A percentile compares a stretch with the other conserved stretches of the same genome.
phyloP scores from a whole-genome alignment of 2,797 vertebrate species.

The Macrochelys suwanniensis region DNA sequence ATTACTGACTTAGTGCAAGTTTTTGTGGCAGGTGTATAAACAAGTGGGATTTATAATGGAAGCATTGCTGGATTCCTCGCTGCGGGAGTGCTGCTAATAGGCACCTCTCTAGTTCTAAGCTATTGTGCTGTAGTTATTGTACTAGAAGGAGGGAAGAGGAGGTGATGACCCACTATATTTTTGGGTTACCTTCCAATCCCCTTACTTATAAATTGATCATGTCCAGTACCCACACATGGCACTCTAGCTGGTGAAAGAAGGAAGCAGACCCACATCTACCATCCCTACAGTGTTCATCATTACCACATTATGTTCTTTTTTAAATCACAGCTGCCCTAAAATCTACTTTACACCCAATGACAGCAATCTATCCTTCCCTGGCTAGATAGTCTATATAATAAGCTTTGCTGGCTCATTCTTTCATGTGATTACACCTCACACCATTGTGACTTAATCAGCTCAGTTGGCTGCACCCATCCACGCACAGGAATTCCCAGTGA shows the following conservation, averaged over 20 bases:
- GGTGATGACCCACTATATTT: background rate
- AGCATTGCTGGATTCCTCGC: background rate
- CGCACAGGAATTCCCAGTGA: background rate
- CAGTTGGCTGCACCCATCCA: accelerated
- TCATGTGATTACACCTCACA: background rate
- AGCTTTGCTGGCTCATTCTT: background rate
- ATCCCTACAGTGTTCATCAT: background rate
- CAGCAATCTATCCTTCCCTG: background rate
- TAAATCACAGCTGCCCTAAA: background rate
- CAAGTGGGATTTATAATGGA: background rate
- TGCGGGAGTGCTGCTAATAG: background rate
- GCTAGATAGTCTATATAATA: background rate
- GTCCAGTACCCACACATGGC: background rate
- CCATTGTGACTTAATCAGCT: background rate
- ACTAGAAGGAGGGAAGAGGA: conserved; percentile 28
- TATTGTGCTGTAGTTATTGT: background rate
- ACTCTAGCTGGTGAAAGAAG: background rate
- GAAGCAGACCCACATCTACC: background rate
- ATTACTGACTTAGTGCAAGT: background rate
- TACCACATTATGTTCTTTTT: background rate
- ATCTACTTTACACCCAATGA: background rate
- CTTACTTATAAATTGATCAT: background rate
- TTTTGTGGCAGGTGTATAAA: background rate
- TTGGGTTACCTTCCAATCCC: conserved; percentile 23
- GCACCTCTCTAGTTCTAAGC: background rate